Base-by-base conservation (phyloP, 2,797 vertebrate species). In the Sebastolobus alascanus region DNA sequence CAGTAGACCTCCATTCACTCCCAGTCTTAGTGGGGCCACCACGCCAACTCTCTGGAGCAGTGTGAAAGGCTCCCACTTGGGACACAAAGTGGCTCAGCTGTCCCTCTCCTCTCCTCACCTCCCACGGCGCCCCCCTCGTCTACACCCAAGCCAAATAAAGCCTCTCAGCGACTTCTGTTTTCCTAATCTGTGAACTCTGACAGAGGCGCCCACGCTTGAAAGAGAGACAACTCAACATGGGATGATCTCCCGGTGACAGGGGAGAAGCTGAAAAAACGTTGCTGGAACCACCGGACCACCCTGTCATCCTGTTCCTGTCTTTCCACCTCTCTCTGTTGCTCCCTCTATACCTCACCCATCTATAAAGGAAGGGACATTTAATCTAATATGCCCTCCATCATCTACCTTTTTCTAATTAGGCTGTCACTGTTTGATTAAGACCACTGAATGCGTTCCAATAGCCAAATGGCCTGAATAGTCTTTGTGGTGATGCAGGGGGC, bases 181-280 rank as follows among this genome's bases (percentile, higher is more conserved):
- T 95, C 88, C 91, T 95, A 95, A 95, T 96, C 94, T 92, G 92
- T 94, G 92, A 94, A 92, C 93, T 94, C 92, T 93, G 93, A 93
- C 92, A 94, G 93, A 87, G 92, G 91, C 87, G 76, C 90, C 85
- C 84, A 84, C 73, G 91, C 90, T 93, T 93, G 93, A 94, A 93
- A 94, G 93, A 87, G 89, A 92, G 91, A 89, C 89, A 86, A 78
- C 90, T 93, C 92, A 92, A 93, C 92, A 92, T 92, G 86, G 82
- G 91, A 93, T 92, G 92, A 95, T 94, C 93, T 93, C 92, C 92
- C 76, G 80, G 90, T 95, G 95, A 95, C 92, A 90, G 87, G 85
- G 92, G 92, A 92, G 92, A 93, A 94, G 92, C 93, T 95, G 93
- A 94, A 94, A 95, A 94, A 95, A 95, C 91, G 87, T 91, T 92